Base-by-base conservation (phyloP, 2,113 vertebrate genomes). In the Syrmaticus mikado region DNA sequence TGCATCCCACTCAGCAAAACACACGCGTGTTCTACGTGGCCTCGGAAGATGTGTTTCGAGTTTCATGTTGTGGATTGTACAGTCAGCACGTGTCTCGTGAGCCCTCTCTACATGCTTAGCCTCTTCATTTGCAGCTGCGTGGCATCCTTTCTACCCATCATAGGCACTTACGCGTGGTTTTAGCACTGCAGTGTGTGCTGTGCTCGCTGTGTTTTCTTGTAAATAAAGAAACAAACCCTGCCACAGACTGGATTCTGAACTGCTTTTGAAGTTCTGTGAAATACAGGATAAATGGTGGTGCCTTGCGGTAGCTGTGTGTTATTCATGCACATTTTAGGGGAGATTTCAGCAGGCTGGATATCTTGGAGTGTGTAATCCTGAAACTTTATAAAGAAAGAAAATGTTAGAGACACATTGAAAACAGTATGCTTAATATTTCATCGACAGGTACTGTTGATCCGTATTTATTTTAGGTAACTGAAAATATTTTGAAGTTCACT, bases 21-120 rank as follows among this genome's bases (percentile, higher is more conserved):
- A 1, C 34, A 45, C 66, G 6, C 67, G 7, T 41, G 3, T 24
- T 62, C 6, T 67, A 6, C 0, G 0, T 38, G 6, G 34, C 30
- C 12, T 81, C 20, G n/a, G 60, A 70, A 78, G 64, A 36, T 3
- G 1, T 5, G 16, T 57, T 89, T 68, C 58, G 19, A 66, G 24
- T 5, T 70, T 38, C 0, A 0, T 27, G 17, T 52, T 32, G 7
- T 21, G 22, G 11, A 13, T 52, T 13, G 5, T 46, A 64, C 61
- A 19, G 13, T 13, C 61, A 17, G 38, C 16, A 13, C 10, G 10
- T 19, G 38, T 45, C 8, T 40, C 27, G 27, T 8, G 11, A 3
- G 30, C 34, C 57, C 20, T 41, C 20, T 41, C 14, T 36, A 11
- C 38, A 73, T 45, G 10, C 15, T 65, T 74, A 52, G 40, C 18